Evolutionary conservation across 1,140 invertebrate species (phyloP).

Genomic region (Anagrus nilaparvatae): DNA sequence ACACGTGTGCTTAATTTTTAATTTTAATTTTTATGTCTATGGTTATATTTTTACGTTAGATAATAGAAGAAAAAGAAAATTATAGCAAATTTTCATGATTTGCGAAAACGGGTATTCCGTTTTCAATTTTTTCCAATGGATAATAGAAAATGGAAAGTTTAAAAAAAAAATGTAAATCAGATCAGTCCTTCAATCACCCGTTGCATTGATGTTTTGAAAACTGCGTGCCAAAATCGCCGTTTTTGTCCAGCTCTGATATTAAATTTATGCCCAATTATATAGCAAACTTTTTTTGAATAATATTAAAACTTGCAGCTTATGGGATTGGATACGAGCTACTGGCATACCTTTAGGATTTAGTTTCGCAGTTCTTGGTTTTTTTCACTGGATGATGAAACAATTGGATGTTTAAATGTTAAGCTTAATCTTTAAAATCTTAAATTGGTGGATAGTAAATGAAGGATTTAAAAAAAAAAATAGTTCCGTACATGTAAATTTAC

Average conservation of each 20-base stretch:
- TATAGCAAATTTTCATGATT: too few species aligned
- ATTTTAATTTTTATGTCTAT: too few species aligned
- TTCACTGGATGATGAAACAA: conserved; percentile 67
- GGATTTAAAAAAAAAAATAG: too few species aligned
- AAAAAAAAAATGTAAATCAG: too few species aligned
- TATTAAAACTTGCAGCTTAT: conserved; percentile 58
- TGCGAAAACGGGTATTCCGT: too few species aligned
- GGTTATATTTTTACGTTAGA: too few species aligned
- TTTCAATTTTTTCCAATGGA: too few species aligned
- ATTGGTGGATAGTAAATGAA: background rate
- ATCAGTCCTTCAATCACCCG: background rate
- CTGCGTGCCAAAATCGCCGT: background rate
- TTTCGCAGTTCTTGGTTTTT: conserved; percentile 59
- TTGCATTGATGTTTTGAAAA: background rate
- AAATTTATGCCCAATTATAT: conserved; percentile 5
- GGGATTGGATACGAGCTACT: conserved; percentile 63
- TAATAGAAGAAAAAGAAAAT: too few species aligned
- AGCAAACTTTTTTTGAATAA: conserved; percentile 1
- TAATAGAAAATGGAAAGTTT: too few species aligned
- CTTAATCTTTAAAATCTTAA: too few species aligned
- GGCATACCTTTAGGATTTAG: conserved; percentile 64
- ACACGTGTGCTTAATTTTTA: too few species aligned
- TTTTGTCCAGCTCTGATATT: background rate
- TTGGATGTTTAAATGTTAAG: conserved; percentile 40
- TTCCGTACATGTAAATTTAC: too few species aligned